Percentiles rank a stretch among this genome's conserved stretches.
phyloP scores from a whole-genome alignment of 2,888 invertebrate species.

The Drosophila mulleri region DNA sequence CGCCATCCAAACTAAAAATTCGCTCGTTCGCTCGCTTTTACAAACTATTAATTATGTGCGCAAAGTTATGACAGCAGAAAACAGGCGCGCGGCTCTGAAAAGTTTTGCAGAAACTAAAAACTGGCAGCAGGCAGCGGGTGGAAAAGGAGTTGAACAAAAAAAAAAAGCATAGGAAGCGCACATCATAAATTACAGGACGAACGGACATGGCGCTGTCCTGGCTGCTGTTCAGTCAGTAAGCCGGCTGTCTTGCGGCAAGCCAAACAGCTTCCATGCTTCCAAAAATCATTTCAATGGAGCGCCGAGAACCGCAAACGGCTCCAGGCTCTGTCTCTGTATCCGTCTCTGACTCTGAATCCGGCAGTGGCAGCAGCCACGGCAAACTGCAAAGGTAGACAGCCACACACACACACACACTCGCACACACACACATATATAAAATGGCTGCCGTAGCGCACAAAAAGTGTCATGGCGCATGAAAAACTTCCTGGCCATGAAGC shows the following conservation, averaged over 20 bases:
- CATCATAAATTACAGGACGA: constrained; percentile 73
- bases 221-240: constrained; percentile 58
- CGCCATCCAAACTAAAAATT: constrained; percentile 62
- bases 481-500: constrained; percentile 72
- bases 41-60: constrained; percentile 83
- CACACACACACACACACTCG: constrained; percentile 29
- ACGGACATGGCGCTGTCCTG: constrained; percentile 58
- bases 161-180: constrained; percentile 64
- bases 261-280: constrained; percentile 81
- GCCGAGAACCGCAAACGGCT: constrained; percentile 20
- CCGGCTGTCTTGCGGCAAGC: constrained; percentile 75
- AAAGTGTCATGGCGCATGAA: constrained; percentile 81
- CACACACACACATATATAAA: constrained; percentile 54
- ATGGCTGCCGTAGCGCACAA: constrained; percentile 75
- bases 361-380: constrained; percentile 17
- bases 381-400: constrained; percentile 47
- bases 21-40: constrained; percentile 55
- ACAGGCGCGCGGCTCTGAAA: constrained; percentile 67
- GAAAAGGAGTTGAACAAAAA: neutral
- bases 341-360: constrained; percentile 20
- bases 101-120: constrained; percentile 63
- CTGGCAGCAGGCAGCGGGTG: constrained; percentile 41
- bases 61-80: constrained; percentile 83
- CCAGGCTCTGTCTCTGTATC: constrained; percentile 20
- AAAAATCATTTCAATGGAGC: constrained; percentile 76